Base-by-base conservation (phyloP, 1,140 invertebrate genomes). In the Trissolcus basalis region DNA sequence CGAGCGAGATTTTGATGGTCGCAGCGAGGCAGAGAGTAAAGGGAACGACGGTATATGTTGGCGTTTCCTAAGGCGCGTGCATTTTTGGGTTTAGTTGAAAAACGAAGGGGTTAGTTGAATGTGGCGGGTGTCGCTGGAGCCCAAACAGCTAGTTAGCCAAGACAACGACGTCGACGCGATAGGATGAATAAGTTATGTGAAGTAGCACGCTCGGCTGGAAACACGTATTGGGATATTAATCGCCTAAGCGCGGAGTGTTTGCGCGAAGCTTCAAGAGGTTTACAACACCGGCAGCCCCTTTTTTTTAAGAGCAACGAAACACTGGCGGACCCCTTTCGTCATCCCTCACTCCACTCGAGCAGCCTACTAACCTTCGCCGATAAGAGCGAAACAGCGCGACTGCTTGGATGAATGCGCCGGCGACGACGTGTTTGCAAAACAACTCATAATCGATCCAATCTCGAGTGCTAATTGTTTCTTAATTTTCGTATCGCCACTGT, bases 141-240 rank as follows among this genome's bases (percentile, higher is more conserved):
- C 70, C 70, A 76, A 83, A 82, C 81, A 80, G 78, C 74, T 77
- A 80, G 77, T 81, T 82, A 80, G 55, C 72, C 69, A 71, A 67
- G 65, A 74, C 73, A 73, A 73, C 65, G 71, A 36, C 72, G 71
- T 70, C 65, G 79, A 75, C 68, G 56, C 79, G 77, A 80, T 81
- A 77, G 72, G 73, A 80, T 85, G 82, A 86, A 84, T 85, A 84
- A 85, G 79, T 27, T 27, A 77, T 77, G 83, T 80, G 79, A 82
- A 84, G 80, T 82, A 81, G 78, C 78, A 67, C 51, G 78, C 65
- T 73, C 73, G 54, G 64, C 68, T 81, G 73, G 63, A 68, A 77
- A 70, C 71, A 80, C 82, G 79, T 84, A 86, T 85, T 85, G 80
- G 85, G 78, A 85, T 85, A 86, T 86, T 85, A 85, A 86, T 85